Percentiles rank a stretch among this genome's conserved stretches.
Evolutionary conservation across 2,797 vertebrate genomes (phyloP).

Genomic region (Rhinoraja longicauda): DNA sequence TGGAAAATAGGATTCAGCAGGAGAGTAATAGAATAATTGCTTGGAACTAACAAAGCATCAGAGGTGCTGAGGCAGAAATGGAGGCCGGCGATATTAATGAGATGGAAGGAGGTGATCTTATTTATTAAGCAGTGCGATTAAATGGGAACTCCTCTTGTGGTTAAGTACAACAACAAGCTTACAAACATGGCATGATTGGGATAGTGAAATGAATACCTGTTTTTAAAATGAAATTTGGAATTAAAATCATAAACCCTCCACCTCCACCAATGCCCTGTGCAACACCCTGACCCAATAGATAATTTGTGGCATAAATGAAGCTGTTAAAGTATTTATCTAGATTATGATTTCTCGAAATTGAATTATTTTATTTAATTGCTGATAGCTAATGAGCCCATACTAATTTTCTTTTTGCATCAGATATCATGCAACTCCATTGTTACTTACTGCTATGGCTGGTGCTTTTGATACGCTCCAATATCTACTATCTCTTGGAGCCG

Average conservation of each 20-base stretch:
- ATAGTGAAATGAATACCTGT: neutral
- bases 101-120: neutral
- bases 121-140: neutral
- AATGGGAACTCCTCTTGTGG: neutral
- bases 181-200: neutral
- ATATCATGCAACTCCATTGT: conserved; percentile 55
- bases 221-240: neutral
- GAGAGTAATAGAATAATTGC: neutral
- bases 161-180: neutral
- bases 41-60: neutral
- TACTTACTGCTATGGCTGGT: conserved; percentile 61
- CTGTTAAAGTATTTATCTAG: neutral
- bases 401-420: conserved; percentile 44
- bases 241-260: neutral
- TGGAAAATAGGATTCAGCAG: neutral
- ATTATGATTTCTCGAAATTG: neutral
- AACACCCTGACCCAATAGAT: neutral
- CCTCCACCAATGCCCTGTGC: too few species aligned
- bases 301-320: neutral
- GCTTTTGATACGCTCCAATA: conserved; percentile 58
- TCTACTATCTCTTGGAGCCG: conserved; percentile 56
- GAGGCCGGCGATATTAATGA: neutral
- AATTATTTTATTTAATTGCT: neutral
- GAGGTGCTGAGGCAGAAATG: too few species aligned
- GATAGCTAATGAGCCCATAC: neutral